phyloP scores from a whole-genome alignment of 2,113 vertebrate species.

The Pseudorasbora parva region DNA sequence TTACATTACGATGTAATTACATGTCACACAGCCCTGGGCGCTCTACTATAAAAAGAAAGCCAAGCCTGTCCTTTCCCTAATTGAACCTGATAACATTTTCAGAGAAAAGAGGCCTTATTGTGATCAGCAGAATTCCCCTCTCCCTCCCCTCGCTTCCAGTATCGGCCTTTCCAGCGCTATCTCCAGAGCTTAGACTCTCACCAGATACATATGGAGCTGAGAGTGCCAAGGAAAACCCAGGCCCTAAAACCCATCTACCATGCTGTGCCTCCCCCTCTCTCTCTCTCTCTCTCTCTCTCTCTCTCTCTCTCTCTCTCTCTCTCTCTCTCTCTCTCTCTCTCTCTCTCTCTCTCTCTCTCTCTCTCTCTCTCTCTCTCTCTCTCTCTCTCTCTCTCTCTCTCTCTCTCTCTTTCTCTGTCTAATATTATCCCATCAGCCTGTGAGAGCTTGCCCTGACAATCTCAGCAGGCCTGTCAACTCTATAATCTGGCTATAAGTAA shows the following conservation, averaged over 20 bases:
- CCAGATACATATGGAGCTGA: constrained; percentile 58
- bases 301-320: constrained; percentile 16
- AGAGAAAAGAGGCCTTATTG: constrained; percentile 74
- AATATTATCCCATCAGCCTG: constrained; percentile 65
- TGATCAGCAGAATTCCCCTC: constrained; percentile 61
- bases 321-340: constrained; percentile 12
- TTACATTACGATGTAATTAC: constrained; percentile 43
- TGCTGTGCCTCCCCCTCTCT: background rate
- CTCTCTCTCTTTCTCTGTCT: constrained; percentile 46
- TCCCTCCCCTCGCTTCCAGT: constrained; percentile 68
- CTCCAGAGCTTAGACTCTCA: constrained; percentile 31
- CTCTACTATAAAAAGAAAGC: constrained; percentile 62
- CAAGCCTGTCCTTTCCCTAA: constrained; percentile 68
- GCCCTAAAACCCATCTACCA: constrained; percentile 60
- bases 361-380: background rate
- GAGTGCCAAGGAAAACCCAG: constrained; percentile 49
- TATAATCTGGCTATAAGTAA: constrained; percentile 71
- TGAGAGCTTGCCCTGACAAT: constrained; percentile 61
- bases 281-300: constrained; percentile 25
- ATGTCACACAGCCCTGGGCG: constrained; percentile 43
- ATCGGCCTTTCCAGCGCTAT: constrained; percentile 70
- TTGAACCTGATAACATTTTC: constrained; percentile 74
- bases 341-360: constrained; percentile 27
- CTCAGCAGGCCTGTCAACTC: constrained; percentile 60
- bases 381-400: constrained; percentile 24